These are phyloP conservation scores for Plecturocebus donacophilus DNA, from an alignment of 2,113 vertebrate genomes.

Conservation along the genomic window DNA sequence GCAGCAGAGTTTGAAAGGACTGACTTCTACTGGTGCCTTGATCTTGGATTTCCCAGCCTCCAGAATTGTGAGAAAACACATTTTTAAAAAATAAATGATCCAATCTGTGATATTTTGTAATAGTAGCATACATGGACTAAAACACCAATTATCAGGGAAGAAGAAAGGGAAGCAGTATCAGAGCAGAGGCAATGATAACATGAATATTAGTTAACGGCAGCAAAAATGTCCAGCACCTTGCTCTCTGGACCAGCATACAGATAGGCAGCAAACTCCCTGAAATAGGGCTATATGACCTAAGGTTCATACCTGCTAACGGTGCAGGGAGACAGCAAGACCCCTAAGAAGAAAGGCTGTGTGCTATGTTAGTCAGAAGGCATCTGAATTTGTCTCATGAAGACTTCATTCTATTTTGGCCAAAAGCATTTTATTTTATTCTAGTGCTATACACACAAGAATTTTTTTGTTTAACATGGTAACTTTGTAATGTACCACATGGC, in stretches of 20 bases:
- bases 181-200: background rate
- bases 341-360: background rate
- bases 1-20: too few relatives aligned
- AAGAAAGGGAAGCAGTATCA: background rate
- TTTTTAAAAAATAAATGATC: background rate
- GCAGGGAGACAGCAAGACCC: background rate
- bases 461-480: background rate
- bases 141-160: background rate
- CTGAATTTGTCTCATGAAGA: background rate
- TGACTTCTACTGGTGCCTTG: background rate
- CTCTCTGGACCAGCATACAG: too few relatives aligned
- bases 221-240: background rate
- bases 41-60: background rate
- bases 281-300: too few relatives aligned
- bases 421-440: background rate
- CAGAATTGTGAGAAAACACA: background rate
- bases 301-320: background rate
- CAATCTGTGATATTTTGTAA: background rate
- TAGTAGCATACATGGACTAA: background rate
- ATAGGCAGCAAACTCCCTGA: background rate
- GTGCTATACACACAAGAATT: background rate
- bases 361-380: background rate
- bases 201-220: background rate
- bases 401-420: background rate
- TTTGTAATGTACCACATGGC: background rate